Conservation (phyloP, 2,113 vertebrate species). For the Noctilio leporinus region DNA sequence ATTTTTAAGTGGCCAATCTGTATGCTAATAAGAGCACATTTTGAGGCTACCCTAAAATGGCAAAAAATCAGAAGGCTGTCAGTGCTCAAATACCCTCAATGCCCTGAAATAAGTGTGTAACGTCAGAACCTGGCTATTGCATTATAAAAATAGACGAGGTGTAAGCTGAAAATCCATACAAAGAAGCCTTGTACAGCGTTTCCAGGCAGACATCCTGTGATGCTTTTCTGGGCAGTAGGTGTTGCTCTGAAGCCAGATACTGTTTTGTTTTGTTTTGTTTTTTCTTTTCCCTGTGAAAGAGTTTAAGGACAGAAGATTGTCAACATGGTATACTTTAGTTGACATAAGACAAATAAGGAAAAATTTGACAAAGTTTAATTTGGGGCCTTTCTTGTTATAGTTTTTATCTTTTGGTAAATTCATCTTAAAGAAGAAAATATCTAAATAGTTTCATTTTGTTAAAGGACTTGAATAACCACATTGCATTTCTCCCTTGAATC, state of each 20-base stretch:
- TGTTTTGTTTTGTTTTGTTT: too few species aligned
- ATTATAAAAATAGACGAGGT: neutral
- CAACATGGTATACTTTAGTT: neutral
- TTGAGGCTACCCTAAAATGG: neutral
- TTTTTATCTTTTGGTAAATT: neutral
- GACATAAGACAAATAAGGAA: neutral
- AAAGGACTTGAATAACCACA: neutral
- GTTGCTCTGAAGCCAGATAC: neutral
- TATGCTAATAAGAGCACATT: conserved; percentile 13
- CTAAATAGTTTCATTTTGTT: neutral
- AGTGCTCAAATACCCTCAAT: neutral
- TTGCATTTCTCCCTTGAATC: neutral
- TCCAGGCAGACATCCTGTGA: neutral
- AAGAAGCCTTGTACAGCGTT: conserved; percentile 1
- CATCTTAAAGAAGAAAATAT: neutral
- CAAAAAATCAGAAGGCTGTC: neutral
- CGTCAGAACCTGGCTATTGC: conserved; percentile 17
- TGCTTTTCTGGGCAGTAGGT: conserved; percentile 28
- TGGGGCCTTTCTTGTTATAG: neutral
- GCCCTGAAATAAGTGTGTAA: neutral
- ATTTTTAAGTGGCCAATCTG: neutral
- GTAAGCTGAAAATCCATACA: neutral
- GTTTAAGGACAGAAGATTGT: neutral
- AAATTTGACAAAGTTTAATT: neutral
- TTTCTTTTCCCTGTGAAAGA: neutral